Evolutionary conservation across 1,140 invertebrate genomes (phyloP).

Genomic region (Diorhabda elongata): DNA sequence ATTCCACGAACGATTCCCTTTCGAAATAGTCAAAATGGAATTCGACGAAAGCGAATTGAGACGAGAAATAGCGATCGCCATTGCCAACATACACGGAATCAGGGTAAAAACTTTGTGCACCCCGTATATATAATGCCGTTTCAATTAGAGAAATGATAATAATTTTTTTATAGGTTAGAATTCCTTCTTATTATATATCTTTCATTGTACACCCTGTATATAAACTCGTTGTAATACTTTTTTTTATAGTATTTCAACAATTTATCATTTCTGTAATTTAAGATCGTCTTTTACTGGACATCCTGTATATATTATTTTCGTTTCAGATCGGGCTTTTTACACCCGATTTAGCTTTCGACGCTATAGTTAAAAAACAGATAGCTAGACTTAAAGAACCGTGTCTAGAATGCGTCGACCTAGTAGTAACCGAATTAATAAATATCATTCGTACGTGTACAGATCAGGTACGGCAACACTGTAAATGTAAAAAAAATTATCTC

Average conservation of each 20-base stretch:
- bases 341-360: constrained; percentile 99
- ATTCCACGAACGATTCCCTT: constrained; percentile 99
- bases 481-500: not conserved
- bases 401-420: constrained; percentile 96
- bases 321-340: constrained; percentile 93
- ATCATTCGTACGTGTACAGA: constrained; percentile 92
- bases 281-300: not conserved
- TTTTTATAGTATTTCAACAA: not conserved
- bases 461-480: constrained; percentile 56
- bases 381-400: constrained; percentile 92
- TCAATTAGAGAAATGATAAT: too few species aligned
- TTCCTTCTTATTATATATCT: too few species aligned
- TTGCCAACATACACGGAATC: constrained; percentile 96
- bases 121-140: too few species aligned
- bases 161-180: too few species aligned
- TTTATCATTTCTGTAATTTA: constrained; percentile 2
- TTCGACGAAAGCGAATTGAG: constrained; percentile 98
- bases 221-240: not conserved
- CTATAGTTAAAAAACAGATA: constrained; percentile 99
- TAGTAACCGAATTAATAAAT: constrained; percentile 90
- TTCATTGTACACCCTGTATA: not conserved
- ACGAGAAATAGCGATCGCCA: constrained; percentile 97
- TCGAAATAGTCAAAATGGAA: constrained; percentile 99
- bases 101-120: constrained; percentile 47
- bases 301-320: constrained; percentile 7